Conservation (phyloP, 2,113 vertebrate species). For the Rhinogobius similis region DNA sequence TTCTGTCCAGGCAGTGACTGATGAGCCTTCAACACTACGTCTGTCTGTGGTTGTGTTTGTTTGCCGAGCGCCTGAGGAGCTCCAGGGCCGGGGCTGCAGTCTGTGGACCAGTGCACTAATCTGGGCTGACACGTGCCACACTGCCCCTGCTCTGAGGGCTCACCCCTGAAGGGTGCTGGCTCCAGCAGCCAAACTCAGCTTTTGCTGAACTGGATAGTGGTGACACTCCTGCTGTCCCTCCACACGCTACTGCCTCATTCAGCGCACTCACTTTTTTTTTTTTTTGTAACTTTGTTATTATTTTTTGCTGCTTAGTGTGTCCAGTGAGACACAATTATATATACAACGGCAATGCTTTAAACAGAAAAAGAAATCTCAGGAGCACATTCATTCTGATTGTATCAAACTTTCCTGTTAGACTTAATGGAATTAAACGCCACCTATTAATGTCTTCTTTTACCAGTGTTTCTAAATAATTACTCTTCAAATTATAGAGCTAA, state of each 20-base stretch:
- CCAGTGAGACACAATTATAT: too few relatives aligned
- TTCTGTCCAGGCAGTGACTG: slow-evolving; percentile 73
- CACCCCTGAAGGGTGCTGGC: too few relatives aligned
- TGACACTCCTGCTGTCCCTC: too few relatives aligned
- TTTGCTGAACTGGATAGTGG: too few relatives aligned
- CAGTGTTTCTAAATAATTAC: background rate
- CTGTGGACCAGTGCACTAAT: slow-evolving; percentile 9
- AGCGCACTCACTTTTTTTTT: too few relatives aligned
- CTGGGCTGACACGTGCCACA: background rate
- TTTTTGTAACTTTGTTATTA: background rate
- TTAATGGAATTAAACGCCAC: background rate
- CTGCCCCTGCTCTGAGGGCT: background rate
- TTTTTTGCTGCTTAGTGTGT: background rate
- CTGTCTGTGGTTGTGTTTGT: slow-evolving; percentile 39
- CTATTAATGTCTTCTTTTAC: background rate
- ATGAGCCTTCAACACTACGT: slow-evolving; percentile 48
- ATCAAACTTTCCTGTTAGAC: background rate
- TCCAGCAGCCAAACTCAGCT: too few relatives aligned
- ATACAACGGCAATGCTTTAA: background rate
- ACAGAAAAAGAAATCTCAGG: background rate
- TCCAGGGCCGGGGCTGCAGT: too few relatives aligned
- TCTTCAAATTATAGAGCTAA: background rate
- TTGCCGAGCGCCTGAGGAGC: slow-evolving; percentile 14
- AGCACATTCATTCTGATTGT: background rate
- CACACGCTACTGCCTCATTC: too few relatives aligned